Evolutionary conservation across 2,888 invertebrate species (phyloP).

Genomic region (Xylophagus ater): DNA sequence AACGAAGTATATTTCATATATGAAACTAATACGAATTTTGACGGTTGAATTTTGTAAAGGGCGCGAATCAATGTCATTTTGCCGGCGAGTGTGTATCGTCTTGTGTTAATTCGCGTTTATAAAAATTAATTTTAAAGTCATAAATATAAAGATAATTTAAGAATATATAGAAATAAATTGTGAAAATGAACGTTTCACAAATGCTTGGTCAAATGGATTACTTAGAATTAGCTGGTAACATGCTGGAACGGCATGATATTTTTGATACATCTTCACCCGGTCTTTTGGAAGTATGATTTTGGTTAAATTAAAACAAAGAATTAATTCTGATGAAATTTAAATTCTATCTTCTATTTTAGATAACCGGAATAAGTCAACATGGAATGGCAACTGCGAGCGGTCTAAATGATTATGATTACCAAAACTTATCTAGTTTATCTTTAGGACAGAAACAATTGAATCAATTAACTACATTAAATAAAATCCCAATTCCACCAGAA

Average conservation of each 20-base stretch:
- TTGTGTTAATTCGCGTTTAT: too few species aligned
- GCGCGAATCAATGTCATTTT: too few species aligned
- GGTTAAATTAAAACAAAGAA: background rate
- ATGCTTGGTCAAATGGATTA: slow-evolving; percentile 45
- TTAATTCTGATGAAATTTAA: background rate
- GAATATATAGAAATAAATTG: too few species aligned
- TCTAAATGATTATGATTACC: slow-evolving; percentile 82
- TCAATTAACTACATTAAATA: slow-evolving; percentile 68
- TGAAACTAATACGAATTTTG: too few species aligned
- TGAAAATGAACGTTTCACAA: slow-evolving; percentile 5
- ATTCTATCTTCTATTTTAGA: slow-evolving; percentile 30
- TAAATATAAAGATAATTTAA: too few species aligned
- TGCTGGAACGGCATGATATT: slow-evolving; percentile 57
- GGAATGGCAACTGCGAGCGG: slow-evolving; percentile 80
- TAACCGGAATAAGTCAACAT: slow-evolving; percentile 53
- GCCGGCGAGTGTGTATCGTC: too few species aligned
- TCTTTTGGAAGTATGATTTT: slow-evolving; percentile 31
- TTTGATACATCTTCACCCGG: slow-evolving; percentile 31
- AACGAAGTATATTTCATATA: too few species aligned
- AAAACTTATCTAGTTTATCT: slow-evolving; percentile 58
- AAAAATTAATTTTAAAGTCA: too few species aligned
- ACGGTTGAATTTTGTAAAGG: too few species aligned
- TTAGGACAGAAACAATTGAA: slow-evolving; percentile 58
- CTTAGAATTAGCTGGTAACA: slow-evolving; percentile 66
- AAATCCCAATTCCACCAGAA: slow-evolving; percentile 84